Base-by-base conservation (phyloP, 1,140 invertebrate genomes). In the Archivesica marissinica region DNA sequence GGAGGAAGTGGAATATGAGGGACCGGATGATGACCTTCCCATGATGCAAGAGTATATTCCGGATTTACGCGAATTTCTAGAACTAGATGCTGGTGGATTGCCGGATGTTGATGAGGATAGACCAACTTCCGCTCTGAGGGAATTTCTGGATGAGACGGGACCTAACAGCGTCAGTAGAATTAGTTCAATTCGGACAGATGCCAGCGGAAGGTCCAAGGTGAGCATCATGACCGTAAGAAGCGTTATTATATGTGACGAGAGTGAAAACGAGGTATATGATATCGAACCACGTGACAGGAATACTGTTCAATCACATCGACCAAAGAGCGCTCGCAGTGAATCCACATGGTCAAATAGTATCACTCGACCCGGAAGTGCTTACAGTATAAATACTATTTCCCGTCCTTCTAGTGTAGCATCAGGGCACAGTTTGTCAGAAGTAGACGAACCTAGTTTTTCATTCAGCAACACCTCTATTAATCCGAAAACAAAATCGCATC, bases 321-420 rank as follows among this genome's bases (percentile, higher is more conserved):
- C 59, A 28, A 52, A 74, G 39, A 84, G 74, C 35, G 81, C 72
- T 0, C 30, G 50, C 17, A 84, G 81, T 75, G 74, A 84, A 30
- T 84, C 81, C 30, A 84, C 72, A 20, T 84, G 81, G 81, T 76
- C 72, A 13, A 84, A 84, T 41, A 77, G 81, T 35, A 84, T 84
- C 20, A 84, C 74, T 20, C 72, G 81, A 20, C 81, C 81, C 23
- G 81, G 47, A 25, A 84, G 81, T 54, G 70, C 72, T 38, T 50
- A 59, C 33, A 84, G 81, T 66, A 66, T 76, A 33, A 68, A 76
- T 28, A 68, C 54, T 13, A 33, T 84, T 15, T 75, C 72, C 13
- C 66, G 68, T 23, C 79, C 79, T 13, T 50, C 54, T 33, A 84
- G 82, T 56, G 72, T 35, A 4, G 50, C 41, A 11, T 84, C 72